Evolutionary conservation across 1,140 invertebrate species (phyloP).

Genomic region (Brachionus angularis): DNA sequence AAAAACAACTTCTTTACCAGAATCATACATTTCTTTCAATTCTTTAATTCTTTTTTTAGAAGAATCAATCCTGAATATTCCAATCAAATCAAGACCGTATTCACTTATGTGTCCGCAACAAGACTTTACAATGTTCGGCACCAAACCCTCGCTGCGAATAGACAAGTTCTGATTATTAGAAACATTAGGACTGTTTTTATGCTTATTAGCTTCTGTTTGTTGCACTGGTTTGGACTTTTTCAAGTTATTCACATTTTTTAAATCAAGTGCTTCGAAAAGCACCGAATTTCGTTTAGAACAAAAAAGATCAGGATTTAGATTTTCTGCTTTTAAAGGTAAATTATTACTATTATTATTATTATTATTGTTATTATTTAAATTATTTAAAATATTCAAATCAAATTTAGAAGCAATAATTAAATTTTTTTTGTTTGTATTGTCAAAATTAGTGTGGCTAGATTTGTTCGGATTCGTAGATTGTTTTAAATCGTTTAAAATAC

Average conservation of each 20-base stretch:
- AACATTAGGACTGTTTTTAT: background rate
- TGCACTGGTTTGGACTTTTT: background rate
- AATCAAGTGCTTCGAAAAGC: slow-evolving; percentile 34
- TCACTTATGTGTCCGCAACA: slow-evolving; percentile 31
- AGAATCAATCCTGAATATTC: slow-evolving; percentile 30
- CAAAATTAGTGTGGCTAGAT: background rate
- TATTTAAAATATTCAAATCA: slow-evolving; percentile 13
- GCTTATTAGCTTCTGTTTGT: background rate
- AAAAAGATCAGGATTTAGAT: background rate
- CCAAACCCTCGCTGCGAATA: slow-evolving; percentile 32
- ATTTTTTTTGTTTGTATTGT: slow-evolving; percentile 24
- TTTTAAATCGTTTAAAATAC: slow-evolving; percentile 41
- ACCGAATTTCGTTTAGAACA: slow-evolving; percentile 36
- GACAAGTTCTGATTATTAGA: slow-evolving; percentile 21
- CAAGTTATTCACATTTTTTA: background rate
- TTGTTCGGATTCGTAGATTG: slow-evolving; percentile 1
- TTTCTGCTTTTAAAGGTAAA: no score
- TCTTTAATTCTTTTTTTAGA: slow-evolving; percentile 44
- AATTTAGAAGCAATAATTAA: slow-evolving; percentile 35
- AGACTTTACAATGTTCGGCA: slow-evolving; percentile 42
- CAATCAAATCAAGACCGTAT: slow-evolving; percentile 19
- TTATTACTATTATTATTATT: no score
- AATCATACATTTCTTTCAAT: slow-evolving; percentile 36
- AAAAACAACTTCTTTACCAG: background rate
- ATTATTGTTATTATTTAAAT: background rate